phyloP scores from a whole-genome alignment of 2,113 vertebrate species.

The Genyomyrus donnyi region DNA sequence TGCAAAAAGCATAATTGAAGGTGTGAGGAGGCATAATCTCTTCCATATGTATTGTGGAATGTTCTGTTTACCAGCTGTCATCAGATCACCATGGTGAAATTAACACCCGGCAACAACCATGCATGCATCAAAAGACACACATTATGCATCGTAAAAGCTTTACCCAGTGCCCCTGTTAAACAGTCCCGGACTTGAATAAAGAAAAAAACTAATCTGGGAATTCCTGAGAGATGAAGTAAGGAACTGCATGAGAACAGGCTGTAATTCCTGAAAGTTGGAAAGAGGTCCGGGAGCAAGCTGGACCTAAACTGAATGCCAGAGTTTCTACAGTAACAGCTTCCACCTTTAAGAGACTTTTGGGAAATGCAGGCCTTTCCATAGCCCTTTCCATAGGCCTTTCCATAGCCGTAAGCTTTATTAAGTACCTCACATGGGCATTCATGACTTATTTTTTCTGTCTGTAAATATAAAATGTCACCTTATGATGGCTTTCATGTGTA shows the following conservation, averaged over 20 bases:
- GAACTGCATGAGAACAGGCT: constrained; percentile 1
- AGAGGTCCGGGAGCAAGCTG: neutral
- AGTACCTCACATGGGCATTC: neutral
- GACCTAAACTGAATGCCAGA: neutral
- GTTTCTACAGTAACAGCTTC: neutral
- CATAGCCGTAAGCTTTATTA: neutral
- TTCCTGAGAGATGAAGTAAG: constrained; percentile 15
- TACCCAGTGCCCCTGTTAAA: neutral
- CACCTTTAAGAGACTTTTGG: neutral
- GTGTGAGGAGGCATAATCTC: neutral
- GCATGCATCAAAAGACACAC: neutral
- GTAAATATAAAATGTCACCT: neutral
- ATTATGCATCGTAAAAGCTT: neutral
- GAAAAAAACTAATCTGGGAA: constrained; percentile 8
- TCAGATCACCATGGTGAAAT: constrained; percentile 6
- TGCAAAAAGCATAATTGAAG: neutral
- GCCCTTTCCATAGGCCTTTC: neutral
- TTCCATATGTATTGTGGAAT: neutral
- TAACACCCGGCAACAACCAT: neutral
- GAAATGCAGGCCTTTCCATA: neutral
- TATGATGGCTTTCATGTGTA: neutral
- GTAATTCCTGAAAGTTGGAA: constrained; percentile 1
- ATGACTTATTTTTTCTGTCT: neutral
- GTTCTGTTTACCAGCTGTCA: neutral
- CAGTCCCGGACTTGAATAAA: neutral